Base-by-base conservation (phyloP, 1,140 invertebrate genomes). In the Chymomyza costata region DNA sequence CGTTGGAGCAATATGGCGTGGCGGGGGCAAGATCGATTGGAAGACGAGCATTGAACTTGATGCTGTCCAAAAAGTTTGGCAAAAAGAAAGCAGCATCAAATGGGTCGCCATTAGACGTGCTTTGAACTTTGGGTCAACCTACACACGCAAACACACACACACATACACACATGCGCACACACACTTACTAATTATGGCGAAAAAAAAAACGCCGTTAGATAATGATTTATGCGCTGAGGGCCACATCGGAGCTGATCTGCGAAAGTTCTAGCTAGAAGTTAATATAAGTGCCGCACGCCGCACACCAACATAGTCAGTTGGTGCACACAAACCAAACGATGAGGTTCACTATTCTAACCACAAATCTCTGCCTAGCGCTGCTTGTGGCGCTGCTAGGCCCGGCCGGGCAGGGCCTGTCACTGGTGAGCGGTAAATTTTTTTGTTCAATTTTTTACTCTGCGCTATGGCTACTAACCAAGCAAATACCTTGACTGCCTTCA, bases 351-450 rank as follows among this genome's bases (percentile, higher is more conserved):
- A 58, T 49, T 35, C 45, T 58, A n/a, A n/a, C n/a, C n/a, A n/a
- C n/a, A n/a, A n/a, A 55, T 21, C 50, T 50, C 44, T 48, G 39
- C 69, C 3, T 60, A 49, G 46, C 70, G 28, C 57, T 78, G 66
- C 66, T 66, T 50, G 73, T 80, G 40, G 57, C 64, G 41, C 46
- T 58, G 63, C 5, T 5, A 3, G 44, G 57, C 53, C 30, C 65
- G 62, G 62, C 53, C 74, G 55, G 73, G 51, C 68, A n/a, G n/a
- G n/a, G 66, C 67, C 67, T 48, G 39, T 40, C 73, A 56, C 74
- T 80, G 73, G 73, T 80, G 73, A 80, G 73, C 73, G 73, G 73
- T 80, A 80, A 80, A 80, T 80, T 78, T 78, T 80, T 73, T 80
- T 80, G 39, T 38, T 16, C 14, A 13, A 2, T 38, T 38, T 47